These are phyloP conservation scores for Microctonus aethiopoides DNA, from an alignment of 2,888 invertebrate genomes.

Conservation along the genomic window DNA sequence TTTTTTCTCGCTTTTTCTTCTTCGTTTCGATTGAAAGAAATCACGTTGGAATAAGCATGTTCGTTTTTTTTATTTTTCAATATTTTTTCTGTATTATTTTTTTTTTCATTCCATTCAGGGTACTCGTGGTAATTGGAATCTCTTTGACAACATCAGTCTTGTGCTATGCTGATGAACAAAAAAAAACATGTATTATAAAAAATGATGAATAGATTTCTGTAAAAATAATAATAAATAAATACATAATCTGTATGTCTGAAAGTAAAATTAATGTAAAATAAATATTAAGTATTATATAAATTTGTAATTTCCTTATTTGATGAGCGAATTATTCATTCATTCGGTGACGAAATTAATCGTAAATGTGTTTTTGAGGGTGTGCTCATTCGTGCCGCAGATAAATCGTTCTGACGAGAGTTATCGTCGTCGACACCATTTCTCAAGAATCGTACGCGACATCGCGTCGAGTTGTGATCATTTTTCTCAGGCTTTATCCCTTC, in stretches of 20 bases:
- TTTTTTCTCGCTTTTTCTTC: not conserved
- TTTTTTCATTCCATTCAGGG: too few species aligned
- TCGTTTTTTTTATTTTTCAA: not conserved
- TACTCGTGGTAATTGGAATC: too few species aligned
- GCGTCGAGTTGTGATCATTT: slow-evolving; percentile 41
- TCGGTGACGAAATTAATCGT: not conserved
- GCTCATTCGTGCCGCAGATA: slow-evolving; percentile 17
- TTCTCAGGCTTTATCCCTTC: slow-evolving; percentile 35
- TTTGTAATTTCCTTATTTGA: too few species aligned
- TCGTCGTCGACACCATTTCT: slow-evolving; percentile 39
- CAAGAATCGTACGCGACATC: slow-evolving; percentile 36
- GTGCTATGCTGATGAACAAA: too few species aligned
- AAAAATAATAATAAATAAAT: too few species aligned
- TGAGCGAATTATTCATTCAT: not conserved
- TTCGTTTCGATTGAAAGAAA: not conserved
- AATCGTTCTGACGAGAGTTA: slow-evolving; percentile 20
- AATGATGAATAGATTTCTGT: too few species aligned
- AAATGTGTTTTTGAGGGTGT: not conserved
- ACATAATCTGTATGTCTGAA: too few species aligned
- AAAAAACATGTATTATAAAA: too few species aligned
- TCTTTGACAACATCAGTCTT: too few species aligned
- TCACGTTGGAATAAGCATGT: not conserved
- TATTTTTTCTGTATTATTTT: not conserved
- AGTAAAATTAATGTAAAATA: too few species aligned
- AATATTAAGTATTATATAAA: too few species aligned